Percentiles rank a stretch among this genome's conserved stretches.
Evolutionary conservation across 2,888 invertebrate genomes (phyloP).

Genomic region (Rutpela maculata): DNA sequence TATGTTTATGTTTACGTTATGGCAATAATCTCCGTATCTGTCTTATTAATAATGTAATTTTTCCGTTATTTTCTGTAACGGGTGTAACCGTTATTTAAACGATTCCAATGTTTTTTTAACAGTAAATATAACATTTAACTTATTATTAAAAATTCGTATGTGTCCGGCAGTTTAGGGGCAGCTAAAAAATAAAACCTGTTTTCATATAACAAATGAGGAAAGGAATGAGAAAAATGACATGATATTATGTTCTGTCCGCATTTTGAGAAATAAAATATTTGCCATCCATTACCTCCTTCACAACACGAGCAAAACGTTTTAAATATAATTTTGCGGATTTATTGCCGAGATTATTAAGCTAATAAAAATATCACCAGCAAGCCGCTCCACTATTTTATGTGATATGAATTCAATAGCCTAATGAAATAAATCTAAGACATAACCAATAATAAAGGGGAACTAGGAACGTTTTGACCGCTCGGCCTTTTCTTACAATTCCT

Average conservation of each 20-base stretch:
- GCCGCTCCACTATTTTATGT: constrained; percentile 38
- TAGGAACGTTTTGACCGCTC: constrained; percentile 11
- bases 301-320: neutral
- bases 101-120: too few relatives aligned
- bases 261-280: neutral
- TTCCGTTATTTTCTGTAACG: too few relatives aligned
- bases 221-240: neutral
- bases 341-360: constrained; percentile 16
- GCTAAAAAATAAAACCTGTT: neutral
- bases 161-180: neutral
- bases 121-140: too few relatives aligned
- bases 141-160: neutral
- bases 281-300: neutral
- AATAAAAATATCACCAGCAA: constrained; percentile 36
- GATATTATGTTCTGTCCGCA: neutral
- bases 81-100: too few relatives aligned
- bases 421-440: constrained; percentile 47
- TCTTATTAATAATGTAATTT: too few relatives aligned
- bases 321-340: constrained; percentile 14
- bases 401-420: constrained; percentile 45
- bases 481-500: constrained; percentile 9
- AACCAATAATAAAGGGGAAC: constrained; percentile 30
- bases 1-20: too few relatives aligned
- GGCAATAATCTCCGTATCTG: too few relatives aligned
- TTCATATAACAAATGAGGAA: neutral